These are phyloP conservation scores for Osmerus mordax DNA, from an alignment of 2,113 vertebrate genomes.

Conservation along the genomic window DNA sequence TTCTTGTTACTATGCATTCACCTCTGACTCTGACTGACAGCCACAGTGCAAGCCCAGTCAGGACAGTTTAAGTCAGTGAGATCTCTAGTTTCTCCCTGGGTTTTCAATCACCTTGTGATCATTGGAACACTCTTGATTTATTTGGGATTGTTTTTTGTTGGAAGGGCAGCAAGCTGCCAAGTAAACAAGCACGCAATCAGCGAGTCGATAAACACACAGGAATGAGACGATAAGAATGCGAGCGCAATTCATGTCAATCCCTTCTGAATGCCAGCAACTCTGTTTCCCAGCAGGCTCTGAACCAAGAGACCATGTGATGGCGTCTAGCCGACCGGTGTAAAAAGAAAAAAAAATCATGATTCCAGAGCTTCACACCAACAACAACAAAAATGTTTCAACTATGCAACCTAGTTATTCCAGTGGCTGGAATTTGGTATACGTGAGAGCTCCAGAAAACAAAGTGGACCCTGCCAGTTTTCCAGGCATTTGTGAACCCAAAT, in stretches of 20 bases:
- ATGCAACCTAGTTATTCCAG: conserved; percentile 22
- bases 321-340: conserved; percentile 28
- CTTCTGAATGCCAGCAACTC: conserved; percentile 45
- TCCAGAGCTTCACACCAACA: conserved; percentile 27
- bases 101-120: conserved; percentile 15
- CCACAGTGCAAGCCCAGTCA: background rate
- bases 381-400: conserved; percentile 31
- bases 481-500: background rate
- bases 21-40: conserved; percentile 46
- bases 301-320: conserved; percentile 25
- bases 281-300: conserved; percentile 25
- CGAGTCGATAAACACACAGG: conserved; percentile 55
- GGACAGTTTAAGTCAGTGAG: conserved; percentile 18
- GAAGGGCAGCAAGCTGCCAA: conserved; percentile 54
- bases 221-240: conserved; percentile 62
- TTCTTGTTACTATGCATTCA: background rate
- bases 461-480: conserved; percentile 9
- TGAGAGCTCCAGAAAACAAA: conserved; percentile 39
- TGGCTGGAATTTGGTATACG: conserved; percentile 17
- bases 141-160: background rate
- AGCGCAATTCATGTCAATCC: conserved; percentile 59
- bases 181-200: conserved; percentile 53
- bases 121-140: conserved; percentile 20
- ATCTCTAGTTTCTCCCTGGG: conserved; percentile 12
- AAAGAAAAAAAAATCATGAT: conserved; percentile 19